Base-by-base conservation (phyloP, 2,888 invertebrate genomes). In the Ectobius pallidus region DNA sequence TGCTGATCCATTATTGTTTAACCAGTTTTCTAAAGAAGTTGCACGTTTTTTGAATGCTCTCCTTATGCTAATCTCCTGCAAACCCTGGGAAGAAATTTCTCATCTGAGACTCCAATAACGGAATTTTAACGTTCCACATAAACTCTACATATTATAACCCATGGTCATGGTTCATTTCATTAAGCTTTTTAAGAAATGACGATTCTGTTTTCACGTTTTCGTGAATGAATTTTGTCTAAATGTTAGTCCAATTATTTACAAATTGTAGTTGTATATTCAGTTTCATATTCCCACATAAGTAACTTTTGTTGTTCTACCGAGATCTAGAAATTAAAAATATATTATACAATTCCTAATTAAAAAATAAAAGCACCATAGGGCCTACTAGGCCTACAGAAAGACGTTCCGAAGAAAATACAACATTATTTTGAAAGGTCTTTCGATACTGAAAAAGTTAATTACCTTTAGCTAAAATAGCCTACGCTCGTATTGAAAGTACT, bases 1-100 rank as follows among this genome's bases (percentile, higher is more conserved):
- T 68, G 18, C 68, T 7, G 49, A 14, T 22, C 67, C 44, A 44
- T 46, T 46, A 67, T 67, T 42, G 25, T 67, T 67, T 67, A 58
- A 58, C 58, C 27, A 58, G 58, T 58, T 58, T 27, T 58, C 27
- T 25, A 58, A 58, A 58, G 58, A 58, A 30, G 32, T 30, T 58
- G 58, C 30, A 52, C 3, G 25, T 14, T 4, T 22, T n/a, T 14
- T 25, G 27, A 30, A n/a, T 3, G 30, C 27, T 16, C 25, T 20
- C 1, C 30, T 27, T 25, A 58, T 25, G 58, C 58, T 30, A 58
- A 58, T 58, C 58, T 14, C 27, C 16, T 58, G 58, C 58, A 30
- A 58, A 58, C n/a, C 32, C 30, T 58, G 58, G 58, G 58, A 58
- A 58, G 58, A 58, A 30, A 58, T 30, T 34, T 30, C 52, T 25